Base-by-base conservation (phyloP, 2,113 vertebrate genomes). In the Malaclemys terrapin region DNA sequence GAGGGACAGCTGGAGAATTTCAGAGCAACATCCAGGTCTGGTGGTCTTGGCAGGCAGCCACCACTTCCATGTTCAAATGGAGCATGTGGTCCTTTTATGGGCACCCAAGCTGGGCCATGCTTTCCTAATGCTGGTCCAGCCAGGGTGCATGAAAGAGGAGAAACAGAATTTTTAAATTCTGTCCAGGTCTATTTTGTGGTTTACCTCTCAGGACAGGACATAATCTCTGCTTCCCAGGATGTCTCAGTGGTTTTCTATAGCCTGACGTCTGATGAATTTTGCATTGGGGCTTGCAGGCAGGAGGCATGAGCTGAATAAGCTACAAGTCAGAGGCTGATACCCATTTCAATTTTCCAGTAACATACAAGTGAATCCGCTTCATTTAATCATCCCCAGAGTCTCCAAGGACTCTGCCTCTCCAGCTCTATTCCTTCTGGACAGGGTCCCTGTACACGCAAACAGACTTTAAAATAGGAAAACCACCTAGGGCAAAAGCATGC, bases 11-110 rank as follows among this genome's bases (percentile, higher is more conserved):
- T 13, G 25, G 27, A 53, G 24, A 56, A 5, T n/a, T 57, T 17
- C 16, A 57, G 38, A 29, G 80, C 78, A 1, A 0, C 0, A 2
- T 11, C 14, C 3, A 0, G 1, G 31, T 5, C 91, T 31, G 17
- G 5, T 42, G 78, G 50, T 16, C 0, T 27, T 16, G 78, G 54
- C 17, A 87, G 57, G 31, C 8, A 3, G 0, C 0, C 0, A 0
- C 3, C 0, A 1, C 45, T 5, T 1, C 2, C 13, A 16, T 52
- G 24, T 13, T 25, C 4, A 1, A 1, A 3, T 45, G 85, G 11
- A 29, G 2, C 2, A 3, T 42, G 31, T 45, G 42, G 29, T 54
- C 78, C 24, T 27, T 76, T 76, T 27, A 13, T 47, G 11, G 0
- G 2, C 17, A 19, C 19, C 49, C 56, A 4, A 22, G 27, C 3